These are phyloP conservation scores for Lethenteron camtschaticum DNA, from an alignment of 2,113 vertebrate genomes.

Conservation along the genomic window DNA sequence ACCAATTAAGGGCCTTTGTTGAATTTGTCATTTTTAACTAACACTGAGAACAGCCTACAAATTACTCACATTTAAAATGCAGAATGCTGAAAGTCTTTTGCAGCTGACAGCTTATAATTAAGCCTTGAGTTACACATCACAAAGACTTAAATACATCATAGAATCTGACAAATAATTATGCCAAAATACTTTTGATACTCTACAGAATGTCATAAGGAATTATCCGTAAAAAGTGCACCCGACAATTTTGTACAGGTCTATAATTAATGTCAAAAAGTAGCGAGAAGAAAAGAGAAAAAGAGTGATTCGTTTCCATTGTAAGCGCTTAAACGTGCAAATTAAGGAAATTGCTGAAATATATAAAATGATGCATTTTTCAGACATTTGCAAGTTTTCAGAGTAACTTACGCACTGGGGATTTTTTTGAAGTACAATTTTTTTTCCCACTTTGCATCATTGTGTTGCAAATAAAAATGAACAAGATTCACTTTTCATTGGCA, in stretches of 20 bases:
- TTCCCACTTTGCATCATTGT: too few relatives aligned
- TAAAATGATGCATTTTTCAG: too few relatives aligned
- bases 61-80: slow-evolving; percentile 4
- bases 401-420: too few relatives aligned
- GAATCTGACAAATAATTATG: slow-evolving; percentile 2
- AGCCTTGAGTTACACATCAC: background rate
- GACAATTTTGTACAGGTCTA: slow-evolving; percentile 3
- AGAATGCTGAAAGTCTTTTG: background rate
- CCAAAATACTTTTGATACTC: slow-evolving; percentile 2
- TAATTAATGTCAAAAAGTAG: slow-evolving; percentile 1
- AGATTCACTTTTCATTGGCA: too few relatives aligned
- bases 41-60: slow-evolving; percentile 1
- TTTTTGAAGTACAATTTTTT: too few relatives aligned
- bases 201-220: background rate
- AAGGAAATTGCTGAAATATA: too few relatives aligned
- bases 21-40: slow-evolving; percentile 6
- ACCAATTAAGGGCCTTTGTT: slow-evolving; percentile 1
- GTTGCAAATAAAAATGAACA: too few relatives aligned
- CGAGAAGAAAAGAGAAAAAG: too few relatives aligned
- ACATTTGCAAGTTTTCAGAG: too few relatives aligned
- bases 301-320: too few relatives aligned
- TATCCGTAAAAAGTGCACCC: slow-evolving; percentile 3
- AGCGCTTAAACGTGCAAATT: too few relatives aligned
- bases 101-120: slow-evolving; percentile 4
- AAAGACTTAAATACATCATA: slow-evolving; percentile 3